Percentiles rank a stretch among this genome's conserved stretches.
Conservation (phyloP, 1,140 invertebrate genomes). For the Caenorhabditis tropicalis region DNA sequence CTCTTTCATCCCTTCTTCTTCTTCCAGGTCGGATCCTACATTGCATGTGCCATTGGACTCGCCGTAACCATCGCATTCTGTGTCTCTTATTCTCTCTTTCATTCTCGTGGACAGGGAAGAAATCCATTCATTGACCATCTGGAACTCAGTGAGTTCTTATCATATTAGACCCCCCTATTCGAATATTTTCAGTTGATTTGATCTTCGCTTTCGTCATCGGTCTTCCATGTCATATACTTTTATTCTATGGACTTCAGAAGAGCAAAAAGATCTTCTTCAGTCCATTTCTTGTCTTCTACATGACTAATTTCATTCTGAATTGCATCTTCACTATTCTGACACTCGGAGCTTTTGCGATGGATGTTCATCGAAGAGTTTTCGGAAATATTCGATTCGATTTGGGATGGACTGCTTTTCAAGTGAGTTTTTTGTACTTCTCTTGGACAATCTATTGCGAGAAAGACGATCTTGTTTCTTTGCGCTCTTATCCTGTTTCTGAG, state of each 20-base stretch:
- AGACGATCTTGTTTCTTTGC: too few species aligned
- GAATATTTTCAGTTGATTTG: slow-evolving; percentile 48
- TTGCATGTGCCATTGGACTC: slow-evolving; percentile 53
- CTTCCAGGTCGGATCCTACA: slow-evolving; percentile 50
- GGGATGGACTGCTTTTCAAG: slow-evolving; percentile 52
- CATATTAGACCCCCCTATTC: neutral
- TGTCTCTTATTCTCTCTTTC: slow-evolving; percentile 48
- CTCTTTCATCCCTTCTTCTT: neutral
- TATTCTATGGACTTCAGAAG: slow-evolving; percentile 46
- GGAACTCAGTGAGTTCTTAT: slow-evolving; percentile 44
- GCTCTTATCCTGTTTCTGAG: too few species aligned
- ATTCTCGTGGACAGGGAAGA: slow-evolving; percentile 41
- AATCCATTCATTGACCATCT: slow-evolving; percentile 54
- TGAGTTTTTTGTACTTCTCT: too few species aligned
- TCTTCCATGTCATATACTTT: slow-evolving; percentile 49
- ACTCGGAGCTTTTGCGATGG: slow-evolving; percentile 36
- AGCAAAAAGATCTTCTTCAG: slow-evolving; percentile 47
- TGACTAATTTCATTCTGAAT: slow-evolving; percentile 54
- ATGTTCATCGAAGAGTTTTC: slow-evolving; percentile 50
- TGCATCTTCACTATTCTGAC: slow-evolving; percentile 48
- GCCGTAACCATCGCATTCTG: slow-evolving; percentile 45
- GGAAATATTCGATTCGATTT: slow-evolving; percentile 54
- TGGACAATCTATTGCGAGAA: too few species aligned
- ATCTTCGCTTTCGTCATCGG: slow-evolving; percentile 49
- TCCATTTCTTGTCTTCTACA: slow-evolving; percentile 53